Base-by-base conservation (phyloP, 2,888 invertebrate species). In the Julus scandinavius region DNA sequence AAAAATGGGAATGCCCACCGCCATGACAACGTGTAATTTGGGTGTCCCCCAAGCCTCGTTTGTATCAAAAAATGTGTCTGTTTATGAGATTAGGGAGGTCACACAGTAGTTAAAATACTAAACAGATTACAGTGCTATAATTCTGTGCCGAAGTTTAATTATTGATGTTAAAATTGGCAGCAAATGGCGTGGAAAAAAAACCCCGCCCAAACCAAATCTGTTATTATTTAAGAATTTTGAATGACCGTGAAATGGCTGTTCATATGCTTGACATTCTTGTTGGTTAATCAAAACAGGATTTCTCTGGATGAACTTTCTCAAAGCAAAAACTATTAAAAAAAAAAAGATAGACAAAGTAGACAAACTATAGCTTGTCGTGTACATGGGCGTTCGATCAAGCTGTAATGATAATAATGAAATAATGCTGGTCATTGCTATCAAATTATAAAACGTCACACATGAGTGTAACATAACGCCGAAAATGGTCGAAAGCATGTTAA, bases 201-300 rank as follows among this genome's bases (percentile, higher is more conserved):
- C 7, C 11, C 7, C 63, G 63, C 63, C 63, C 63, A 63, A 63
- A 63, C n/a, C 63, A 20, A 20, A 63, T n/a, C 20, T n/a, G 63
- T 20, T 63, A 20, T 63, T 63, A 63, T 63, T 20, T 20, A 63
- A 63, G 20, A n/a, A 63, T 63, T 20, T 6, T n/a, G 9, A 63
- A 63, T 63, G 63, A 63, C 63, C 20, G 20, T 20, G 63, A 63
- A 63, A 20, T 63, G 20, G 63, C 63, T 9, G n/a, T 63, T 63
- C n/a, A 63, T 63, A 63, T 20, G n/a, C 63, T 6, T 4, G 20
- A 20, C 63, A 63, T 63, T 63, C 63, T 20, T 20, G 63, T 63
- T 20, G 63, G 63, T 63, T 63, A 63, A 20, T 63, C n/a, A n/a
- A 63, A 63, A 63, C 63, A 63, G 63, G 63, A 63, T 63, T n/a